Conservation (phyloP, 2,113 vertebrate species). For the Cricetomys ansorgei region DNA sequence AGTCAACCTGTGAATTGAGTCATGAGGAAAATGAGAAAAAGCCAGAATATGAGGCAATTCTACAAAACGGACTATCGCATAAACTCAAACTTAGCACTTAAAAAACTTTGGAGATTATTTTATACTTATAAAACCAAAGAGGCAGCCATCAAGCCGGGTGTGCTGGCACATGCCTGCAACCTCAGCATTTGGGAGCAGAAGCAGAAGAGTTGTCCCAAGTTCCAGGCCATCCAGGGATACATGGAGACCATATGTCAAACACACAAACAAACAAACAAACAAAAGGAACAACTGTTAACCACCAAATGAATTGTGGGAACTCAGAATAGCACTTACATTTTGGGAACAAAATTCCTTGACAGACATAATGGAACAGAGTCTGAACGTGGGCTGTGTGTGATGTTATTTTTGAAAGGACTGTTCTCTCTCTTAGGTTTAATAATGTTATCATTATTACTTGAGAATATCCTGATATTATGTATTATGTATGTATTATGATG, state of each 20-base stretch:
- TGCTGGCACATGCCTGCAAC: background rate
- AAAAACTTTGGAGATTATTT: background rate
- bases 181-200: background rate
- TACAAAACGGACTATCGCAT: background rate
- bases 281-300: background rate
- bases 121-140: background rate
- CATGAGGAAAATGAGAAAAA: background rate
- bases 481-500: too few relatives aligned
- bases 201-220: background rate
- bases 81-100: background rate
- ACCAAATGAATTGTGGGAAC: background rate
- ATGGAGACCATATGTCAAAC: background rate
- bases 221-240: background rate
- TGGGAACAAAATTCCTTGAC: background rate
- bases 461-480: background rate
- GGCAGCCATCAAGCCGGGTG: too few relatives aligned
- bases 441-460: background rate
- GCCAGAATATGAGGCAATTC: background rate
- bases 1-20: background rate
- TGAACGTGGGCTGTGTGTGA: background rate
- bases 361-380: background rate
- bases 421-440: constrained; percentile 15
- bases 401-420: background rate
- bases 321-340: background rate
- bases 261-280: background rate